A percentile compares a stretch with the other conserved stretches of the same genome.
These are phyloP conservation scores for Daboia siamensis DNA, from an alignment of 2,113 vertebrate species.

Conservation along the genomic window DNA sequence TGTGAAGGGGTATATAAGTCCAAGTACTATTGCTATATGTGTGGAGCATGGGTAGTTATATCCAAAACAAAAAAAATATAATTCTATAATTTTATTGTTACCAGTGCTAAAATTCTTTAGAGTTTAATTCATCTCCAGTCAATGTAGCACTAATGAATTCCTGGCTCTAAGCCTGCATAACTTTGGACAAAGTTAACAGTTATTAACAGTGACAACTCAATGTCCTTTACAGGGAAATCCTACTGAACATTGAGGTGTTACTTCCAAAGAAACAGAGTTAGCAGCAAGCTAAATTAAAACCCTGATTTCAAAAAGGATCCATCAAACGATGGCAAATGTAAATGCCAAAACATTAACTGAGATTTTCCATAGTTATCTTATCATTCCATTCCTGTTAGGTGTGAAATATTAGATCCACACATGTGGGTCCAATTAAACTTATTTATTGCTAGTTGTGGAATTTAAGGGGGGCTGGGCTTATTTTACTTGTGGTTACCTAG, in stretches of 20 bases:
- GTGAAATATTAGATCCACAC: background rate
- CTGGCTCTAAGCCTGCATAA: background rate
- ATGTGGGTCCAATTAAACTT: background rate
- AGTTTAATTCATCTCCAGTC: background rate
- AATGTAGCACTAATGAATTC: constrained; percentile 8
- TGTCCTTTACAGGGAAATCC: background rate
- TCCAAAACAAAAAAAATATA: background rate
- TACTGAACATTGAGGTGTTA: background rate
- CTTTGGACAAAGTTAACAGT: background rate
- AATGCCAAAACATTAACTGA: background rate
- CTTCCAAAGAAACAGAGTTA: background rate
- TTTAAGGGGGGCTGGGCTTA: background rate
- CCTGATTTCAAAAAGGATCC: background rate
- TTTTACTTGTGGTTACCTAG: background rate
- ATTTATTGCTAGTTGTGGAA: background rate
- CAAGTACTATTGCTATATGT: background rate
- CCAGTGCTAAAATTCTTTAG: constrained; percentile 1
- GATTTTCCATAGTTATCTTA: background rate
- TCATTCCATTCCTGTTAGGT: background rate
- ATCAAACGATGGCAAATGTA: background rate
- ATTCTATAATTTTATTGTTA: background rate
- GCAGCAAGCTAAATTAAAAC: background rate
- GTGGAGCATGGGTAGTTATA: background rate
- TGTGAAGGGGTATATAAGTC: no score
- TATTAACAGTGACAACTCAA: background rate